phyloP scores from a whole-genome alignment of 2,797 vertebrate genomes.

The Amniataba percoides region DNA sequence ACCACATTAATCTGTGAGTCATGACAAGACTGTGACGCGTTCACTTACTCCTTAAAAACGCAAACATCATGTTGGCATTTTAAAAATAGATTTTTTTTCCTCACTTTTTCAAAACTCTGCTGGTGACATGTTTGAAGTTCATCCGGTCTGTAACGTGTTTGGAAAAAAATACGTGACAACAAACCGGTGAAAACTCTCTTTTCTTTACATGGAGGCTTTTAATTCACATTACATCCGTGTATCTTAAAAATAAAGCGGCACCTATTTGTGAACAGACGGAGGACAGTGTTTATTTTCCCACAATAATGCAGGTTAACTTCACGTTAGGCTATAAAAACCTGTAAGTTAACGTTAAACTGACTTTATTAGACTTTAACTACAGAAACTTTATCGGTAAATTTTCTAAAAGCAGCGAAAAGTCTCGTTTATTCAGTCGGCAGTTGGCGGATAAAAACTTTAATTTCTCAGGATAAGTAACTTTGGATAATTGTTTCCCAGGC shows the following conservation, averaged over 20 bases:
- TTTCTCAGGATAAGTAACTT: slow-evolving; percentile 62
- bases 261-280: neutral
- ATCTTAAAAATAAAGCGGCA: neutral
- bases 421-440: neutral
- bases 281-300: slow-evolving; percentile 17
- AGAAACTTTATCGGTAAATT: neutral
- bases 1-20: slow-evolving; percentile 68
- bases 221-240: neutral
- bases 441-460: slow-evolving; percentile 30
- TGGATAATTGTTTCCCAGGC: slow-evolving; percentile 83
- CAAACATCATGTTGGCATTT: neutral
- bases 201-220: neutral
- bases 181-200: slow-evolving; percentile 1
- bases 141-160: slow-evolving; percentile 25
- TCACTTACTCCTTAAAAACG: neutral
- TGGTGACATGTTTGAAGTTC: slow-evolving; percentile 13
- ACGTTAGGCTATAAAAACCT: slow-evolving; percentile 31
- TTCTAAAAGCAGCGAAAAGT: rapidly evolving
- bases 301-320: slow-evolving; percentile 39
- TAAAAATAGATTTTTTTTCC: neutral
- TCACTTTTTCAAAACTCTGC: neutral
- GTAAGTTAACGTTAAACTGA: slow-evolving; percentile 14
- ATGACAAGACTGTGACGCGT: neutral
- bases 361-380: neutral
- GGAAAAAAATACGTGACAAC: neutral